phyloP scores from a whole-genome alignment of 2,888 invertebrate genomes.

The Trissoscelio sp. region DNA sequence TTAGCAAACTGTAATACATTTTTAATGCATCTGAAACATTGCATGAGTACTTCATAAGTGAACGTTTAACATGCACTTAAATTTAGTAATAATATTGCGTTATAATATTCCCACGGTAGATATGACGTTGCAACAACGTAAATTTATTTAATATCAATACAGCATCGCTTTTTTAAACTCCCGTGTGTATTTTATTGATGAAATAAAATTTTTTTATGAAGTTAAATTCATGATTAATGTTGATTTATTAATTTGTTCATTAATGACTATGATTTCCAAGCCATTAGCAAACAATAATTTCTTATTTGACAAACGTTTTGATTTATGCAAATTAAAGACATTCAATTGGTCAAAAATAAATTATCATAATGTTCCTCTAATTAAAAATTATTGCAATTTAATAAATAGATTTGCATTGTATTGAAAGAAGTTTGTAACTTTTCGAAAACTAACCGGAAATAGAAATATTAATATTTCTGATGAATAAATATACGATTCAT shows the following conservation, averaged over 20 bases:
- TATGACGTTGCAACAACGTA: constrained; percentile 23
- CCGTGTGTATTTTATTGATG: not conserved
- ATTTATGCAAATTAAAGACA: no score
- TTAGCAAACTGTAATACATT: no score
- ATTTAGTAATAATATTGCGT: constrained; percentile 39
- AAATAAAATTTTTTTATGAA: constrained; percentile 1
- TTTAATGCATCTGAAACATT: no score
- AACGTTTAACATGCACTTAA: constrained; percentile 19
- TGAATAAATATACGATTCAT: not conserved
- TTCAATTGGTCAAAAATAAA: no score
- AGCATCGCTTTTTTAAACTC: not conserved
- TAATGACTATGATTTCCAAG: no score
- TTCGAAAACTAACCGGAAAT: not conserved
- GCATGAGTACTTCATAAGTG: constrained; percentile 21
- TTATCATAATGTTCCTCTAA: no score
- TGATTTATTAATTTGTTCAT: not conserved
- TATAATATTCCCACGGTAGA: constrained; percentile 24
- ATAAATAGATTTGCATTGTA: no score
- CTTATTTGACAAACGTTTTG: no score
- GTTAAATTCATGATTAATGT: constrained; percentile 6
- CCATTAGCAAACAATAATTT: no score
- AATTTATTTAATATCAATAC: constrained; percentile 17
- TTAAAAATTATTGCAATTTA: no score
- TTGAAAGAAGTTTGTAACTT: no score
- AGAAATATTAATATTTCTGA: not conserved